Evolutionary conservation across 37 sponge, comb jelly and placozoan species (phyloP), one percentile per base, ranked within the genome.

Genomic region (Aplysina aerophoba): DNA sequence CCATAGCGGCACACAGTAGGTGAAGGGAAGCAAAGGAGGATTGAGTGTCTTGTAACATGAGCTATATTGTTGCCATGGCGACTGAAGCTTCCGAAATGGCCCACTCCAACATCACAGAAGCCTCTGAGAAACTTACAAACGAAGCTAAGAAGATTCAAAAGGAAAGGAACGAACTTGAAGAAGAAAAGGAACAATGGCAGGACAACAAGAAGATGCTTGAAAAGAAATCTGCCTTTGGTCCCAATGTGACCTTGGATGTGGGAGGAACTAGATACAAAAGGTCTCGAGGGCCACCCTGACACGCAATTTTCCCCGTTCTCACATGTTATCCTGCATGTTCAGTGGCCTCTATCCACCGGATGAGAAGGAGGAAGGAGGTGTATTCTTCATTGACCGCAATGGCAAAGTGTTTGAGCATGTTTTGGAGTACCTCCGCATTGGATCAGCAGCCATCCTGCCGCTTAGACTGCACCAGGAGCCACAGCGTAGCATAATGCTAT

Each of bases 371-470:
- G 50, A 75, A 75, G 54, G 40, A 75, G 54, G 24, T 21, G 78
- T 53, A 3, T 75, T 75, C 54, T 75, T 75, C 78, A 75, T 75
- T 40, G 78, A 75, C 14, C 31, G 78, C 37, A 75, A 75, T 41
- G 78, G 78, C 37, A 75, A 50, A 40, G 25, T 75, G 44, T 75
- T 75, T 41, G 78, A 75, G 78, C 78, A 75, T 25, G 40, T 75
- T 25, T 36, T 75, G 78, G 78, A 75, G 40, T 75, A 75, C 78
- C 78, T 75, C 38, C 78, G 78, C 20, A 53, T n/a, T 75, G 78
- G 78, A 4, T 75, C 54, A 15, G 44, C 78, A 14, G 44, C 78
- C 54, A 40, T 75, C 15, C n/a, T 75, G 3, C 37, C 37, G 3
- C 38, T 75, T 15, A 40, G 53, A 75, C 78, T 75, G 4, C 38